These are phyloP conservation scores for Parnassius mnemosyne DNA, from an alignment of 2,888 invertebrate genomes.

Conservation along the genomic window DNA sequence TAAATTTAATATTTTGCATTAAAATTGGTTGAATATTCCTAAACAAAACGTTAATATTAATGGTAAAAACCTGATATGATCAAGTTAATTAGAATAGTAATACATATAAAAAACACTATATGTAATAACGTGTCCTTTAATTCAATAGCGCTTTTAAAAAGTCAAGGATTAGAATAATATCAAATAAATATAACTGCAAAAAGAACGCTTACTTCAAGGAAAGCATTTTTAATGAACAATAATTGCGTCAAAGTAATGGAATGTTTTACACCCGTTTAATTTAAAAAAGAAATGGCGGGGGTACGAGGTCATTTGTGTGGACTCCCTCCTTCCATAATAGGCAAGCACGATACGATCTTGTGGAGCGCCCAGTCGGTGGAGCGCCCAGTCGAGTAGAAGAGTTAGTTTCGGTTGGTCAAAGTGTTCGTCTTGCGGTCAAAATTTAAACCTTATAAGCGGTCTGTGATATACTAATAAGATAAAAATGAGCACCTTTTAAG, in stretches of 20 bases:
- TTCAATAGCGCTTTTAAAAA: too few species aligned
- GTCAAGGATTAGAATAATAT: neutral
- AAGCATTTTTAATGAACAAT: conserved; percentile 52
- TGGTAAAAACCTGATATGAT: too few species aligned
- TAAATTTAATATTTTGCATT: too few species aligned
- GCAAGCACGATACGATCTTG: conserved; percentile 72
- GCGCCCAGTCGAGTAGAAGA: conserved; percentile 55
- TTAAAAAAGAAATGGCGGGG: conserved; percentile 74
- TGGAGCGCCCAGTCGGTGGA: conserved; percentile 48
- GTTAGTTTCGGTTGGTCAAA: conserved; percentile 54
- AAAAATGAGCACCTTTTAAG: conserved; percentile 33
- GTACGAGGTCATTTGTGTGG: conserved; percentile 77
- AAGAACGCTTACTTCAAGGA: conserved; percentile 19
- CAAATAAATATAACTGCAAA: neutral
- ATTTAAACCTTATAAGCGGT: conserved; percentile 25
- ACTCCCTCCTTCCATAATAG: conserved; percentile 73
- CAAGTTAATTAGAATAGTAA: too few species aligned
- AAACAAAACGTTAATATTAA: too few species aligned
- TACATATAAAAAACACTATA: too few species aligned
- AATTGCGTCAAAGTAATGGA: conserved; percentile 60
- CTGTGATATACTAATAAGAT: conserved; percentile 26
- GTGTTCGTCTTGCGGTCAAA: conserved; percentile 29
- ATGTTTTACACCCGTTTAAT: conserved; percentile 63
- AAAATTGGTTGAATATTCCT: too few species aligned
- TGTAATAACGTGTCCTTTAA: too few species aligned